Percentiles rank a stretch among this genome's conserved stretches.
phyloP scores from a whole-genome alignment of 2,888 invertebrate genomes.

The Mechanitis messenoides region DNA sequence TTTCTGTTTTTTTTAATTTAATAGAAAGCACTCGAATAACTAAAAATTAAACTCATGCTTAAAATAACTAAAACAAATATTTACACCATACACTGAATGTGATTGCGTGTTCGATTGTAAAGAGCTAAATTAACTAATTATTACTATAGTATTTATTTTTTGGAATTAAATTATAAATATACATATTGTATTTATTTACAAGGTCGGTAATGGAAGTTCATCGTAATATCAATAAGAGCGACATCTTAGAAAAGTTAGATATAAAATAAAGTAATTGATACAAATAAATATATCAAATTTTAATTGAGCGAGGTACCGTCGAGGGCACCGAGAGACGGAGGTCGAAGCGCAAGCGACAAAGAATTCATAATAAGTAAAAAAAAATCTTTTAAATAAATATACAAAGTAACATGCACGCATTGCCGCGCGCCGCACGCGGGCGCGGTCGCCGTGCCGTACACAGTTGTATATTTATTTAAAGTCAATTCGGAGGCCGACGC shows the following conservation, averaged over 20 bases:
- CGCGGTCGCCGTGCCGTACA: too few species aligned
- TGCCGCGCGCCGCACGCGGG: too few species aligned
- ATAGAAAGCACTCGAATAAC: constrained; percentile 17
- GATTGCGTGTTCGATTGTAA: constrained; percentile 43
- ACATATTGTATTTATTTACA: constrained; percentile 52
- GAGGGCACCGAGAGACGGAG: too few species aligned
- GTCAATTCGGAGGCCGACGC: too few species aligned
- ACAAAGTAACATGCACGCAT: too few species aligned
- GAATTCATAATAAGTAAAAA: too few species aligned
- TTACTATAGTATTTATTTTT: constrained; percentile 54
- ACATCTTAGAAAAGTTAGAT: not conserved
- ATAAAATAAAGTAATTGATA: too few species aligned
- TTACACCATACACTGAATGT: constrained; percentile 37
- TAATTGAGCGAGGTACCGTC: too few species aligned
- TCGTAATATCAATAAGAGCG: constrained; percentile 42
- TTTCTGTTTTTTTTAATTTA: constrained; percentile 15
- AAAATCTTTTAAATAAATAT: too few species aligned
- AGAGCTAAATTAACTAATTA: constrained; percentile 49
- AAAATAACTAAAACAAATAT: constrained; percentile 31
- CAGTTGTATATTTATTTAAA: too few species aligned
- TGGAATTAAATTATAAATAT: constrained; percentile 54
- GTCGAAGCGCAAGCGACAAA: too few species aligned
- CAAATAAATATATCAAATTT: too few species aligned
- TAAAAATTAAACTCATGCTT: constrained; percentile 24
- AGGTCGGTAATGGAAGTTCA: constrained; percentile 63